Base-by-base conservation (phyloP, 1,140 invertebrate genomes). In the Phthorimaea operculella region DNA sequence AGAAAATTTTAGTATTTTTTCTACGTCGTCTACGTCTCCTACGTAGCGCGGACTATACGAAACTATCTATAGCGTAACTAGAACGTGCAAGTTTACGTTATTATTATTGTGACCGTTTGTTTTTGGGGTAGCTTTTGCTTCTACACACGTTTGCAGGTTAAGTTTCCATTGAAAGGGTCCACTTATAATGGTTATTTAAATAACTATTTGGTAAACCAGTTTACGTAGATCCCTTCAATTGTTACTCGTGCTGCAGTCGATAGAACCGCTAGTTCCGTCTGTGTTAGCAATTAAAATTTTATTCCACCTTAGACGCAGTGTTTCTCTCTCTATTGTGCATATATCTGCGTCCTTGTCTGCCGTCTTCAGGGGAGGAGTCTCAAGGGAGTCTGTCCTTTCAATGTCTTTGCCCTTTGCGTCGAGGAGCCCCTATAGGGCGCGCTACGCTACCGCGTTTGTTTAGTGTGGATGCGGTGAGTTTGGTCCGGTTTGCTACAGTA, bases 351-450 rank as follows among this genome's bases (percentile, higher is more conserved):
- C 79, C 62, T 63, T 55, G 55, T 79, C 60, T 17, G 59, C 44
- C 77, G 78, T 84, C 81, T 84, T 84, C 75, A 74, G 78, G 77
- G 84, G 84, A 82, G 78, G 75, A 76, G 74, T 87, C 86, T 83
- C 86, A 58, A 65, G 87, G 87, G 87, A 87, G 86, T 87, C 86
- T 87, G 85, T 86, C 83, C 85, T 86, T 86, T 80, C 75, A 79
- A 83, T 83, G 80, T 83, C 80, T 83, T 83, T 83, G 80, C 79
- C 80, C 80, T 83, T 82, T 78, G 80, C 79, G 75, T 75, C 80
- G 72, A 77, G 74, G 71, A 79, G 72, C 65, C 66, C 64, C 74
- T 71, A 62, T 75, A 79, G 78, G 79, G 78, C 76, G 79, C 76
- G 64, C 15, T 21, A 10, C 10, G 16, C 45, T 47, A 10, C 21